A percentile compares a stretch with the other conserved stretches of the same genome.
These are phyloP conservation scores for Callosobruchus maculatus DNA, from an alignment of 2,888 invertebrate genomes.

Conservation along the genomic window DNA sequence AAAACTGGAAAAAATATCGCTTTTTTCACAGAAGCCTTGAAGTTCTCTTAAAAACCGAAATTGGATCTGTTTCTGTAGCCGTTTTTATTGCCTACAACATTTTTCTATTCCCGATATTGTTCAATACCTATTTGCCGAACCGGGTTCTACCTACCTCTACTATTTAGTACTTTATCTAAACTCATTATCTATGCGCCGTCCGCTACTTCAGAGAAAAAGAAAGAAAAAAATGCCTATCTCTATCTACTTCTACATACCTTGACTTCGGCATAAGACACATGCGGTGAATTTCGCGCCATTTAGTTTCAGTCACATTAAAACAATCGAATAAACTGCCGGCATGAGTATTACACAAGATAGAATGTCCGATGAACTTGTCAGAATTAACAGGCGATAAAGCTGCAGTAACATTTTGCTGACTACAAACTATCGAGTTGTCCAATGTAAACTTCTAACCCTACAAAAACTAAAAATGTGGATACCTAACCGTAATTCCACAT, in stretches of 20 bases:
- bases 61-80: no score
- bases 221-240: slow-evolving; percentile 7
- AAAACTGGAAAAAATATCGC: no score
- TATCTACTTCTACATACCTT: slow-evolving; percentile 19
- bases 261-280: slow-evolving; percentile 17
- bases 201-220: neutral
- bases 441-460: neutral
- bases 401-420: neutral
- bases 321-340: neutral
- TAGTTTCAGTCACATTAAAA: neutral
- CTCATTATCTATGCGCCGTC: no score
- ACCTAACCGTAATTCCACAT: neutral
- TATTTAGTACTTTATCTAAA: no score
- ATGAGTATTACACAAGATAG: neutral
- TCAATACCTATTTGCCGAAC: no score
- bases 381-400: neutral
- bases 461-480: neutral
- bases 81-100: no score
- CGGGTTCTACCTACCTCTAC: no score
- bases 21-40: no score
- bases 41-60: no score
- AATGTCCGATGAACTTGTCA: neutral
- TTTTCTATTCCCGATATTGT: no score
- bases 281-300: slow-evolving; percentile 3
- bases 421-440: neutral